These are phyloP conservation scores for Haemorhous mexicanus DNA, from an alignment of 2,113 vertebrate genomes.

Conservation along the genomic window DNA sequence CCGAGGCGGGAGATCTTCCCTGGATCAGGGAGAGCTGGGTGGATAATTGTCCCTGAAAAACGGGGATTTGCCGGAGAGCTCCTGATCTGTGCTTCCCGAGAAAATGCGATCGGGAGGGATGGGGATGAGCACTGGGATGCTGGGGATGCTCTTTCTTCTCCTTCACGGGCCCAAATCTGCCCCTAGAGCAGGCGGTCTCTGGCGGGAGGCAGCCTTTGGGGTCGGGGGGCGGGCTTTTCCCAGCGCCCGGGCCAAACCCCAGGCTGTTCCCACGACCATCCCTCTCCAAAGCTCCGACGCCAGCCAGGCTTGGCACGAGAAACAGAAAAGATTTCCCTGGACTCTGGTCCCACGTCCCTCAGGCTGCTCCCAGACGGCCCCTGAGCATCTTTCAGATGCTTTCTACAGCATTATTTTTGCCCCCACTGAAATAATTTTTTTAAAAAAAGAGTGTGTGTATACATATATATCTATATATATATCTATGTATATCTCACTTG, in stretches of 20 bases:
- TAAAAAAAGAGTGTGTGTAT: not conserved
- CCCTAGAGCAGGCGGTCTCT: not conserved
- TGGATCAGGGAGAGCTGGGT: fast-evolving
- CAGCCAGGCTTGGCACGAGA: not conserved
- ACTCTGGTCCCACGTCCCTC: not conserved
- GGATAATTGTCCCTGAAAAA: not conserved
- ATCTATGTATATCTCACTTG: fast-evolving
- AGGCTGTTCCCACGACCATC: constrained; percentile 26
- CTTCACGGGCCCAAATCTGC: fast-evolving
- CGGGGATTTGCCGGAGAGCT: not conserved
- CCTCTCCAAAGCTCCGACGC: not conserved
- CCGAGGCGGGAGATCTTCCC: fast-evolving
- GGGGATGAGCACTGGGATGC: not conserved
- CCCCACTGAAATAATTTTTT: not conserved
- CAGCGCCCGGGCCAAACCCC: not conserved
- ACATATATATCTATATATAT: not conserved
- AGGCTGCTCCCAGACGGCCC: not conserved
- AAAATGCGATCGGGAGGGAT: not conserved
- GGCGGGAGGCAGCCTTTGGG: not conserved
- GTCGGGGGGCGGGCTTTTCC: constrained; percentile 19
- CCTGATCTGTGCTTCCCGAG: not conserved
- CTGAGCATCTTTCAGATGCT: not conserved
- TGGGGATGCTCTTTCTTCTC: not conserved
- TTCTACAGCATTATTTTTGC: not conserved
- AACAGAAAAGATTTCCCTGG: not conserved